These are phyloP conservation scores for Rachycentron canadum DNA, from an alignment of 2,797 vertebrate species.

Conservation along the genomic window DNA sequence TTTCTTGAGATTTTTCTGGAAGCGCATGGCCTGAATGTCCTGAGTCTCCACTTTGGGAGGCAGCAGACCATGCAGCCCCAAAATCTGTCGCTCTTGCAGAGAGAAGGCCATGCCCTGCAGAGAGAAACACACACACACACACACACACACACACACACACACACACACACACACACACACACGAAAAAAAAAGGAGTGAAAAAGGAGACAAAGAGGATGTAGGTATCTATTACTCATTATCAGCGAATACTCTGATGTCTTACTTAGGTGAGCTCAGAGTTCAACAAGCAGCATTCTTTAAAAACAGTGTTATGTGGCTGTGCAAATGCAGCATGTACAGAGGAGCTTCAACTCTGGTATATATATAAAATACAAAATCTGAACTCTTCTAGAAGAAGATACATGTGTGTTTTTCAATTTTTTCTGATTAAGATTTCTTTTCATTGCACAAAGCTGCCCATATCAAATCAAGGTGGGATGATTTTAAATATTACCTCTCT, in stretches of 20 bases:
- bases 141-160: slow-evolving; percentile 15
- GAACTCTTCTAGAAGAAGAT: too few relatives aligned
- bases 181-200: not conserved
- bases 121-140: slow-evolving; percentile 24
- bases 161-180: slow-evolving; percentile 8
- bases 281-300: not conserved
- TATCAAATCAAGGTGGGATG: not conserved
- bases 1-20: slow-evolving; percentile 94
- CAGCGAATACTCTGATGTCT: not conserved
- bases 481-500: not conserved
- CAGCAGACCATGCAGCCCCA: slow-evolving; percentile 94
- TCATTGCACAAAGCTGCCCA: not conserved
- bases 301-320: not conserved
- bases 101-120: slow-evolving; percentile 96
- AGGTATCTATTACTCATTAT: not conserved
- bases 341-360: not conserved
- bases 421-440: not conserved
- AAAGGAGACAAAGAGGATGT: not conserved
- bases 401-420: not conserved
- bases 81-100: slow-evolving; percentile 92
- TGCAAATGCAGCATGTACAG: not conserved
- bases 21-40: slow-evolving; percentile 94
- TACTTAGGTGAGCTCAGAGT: not conserved
- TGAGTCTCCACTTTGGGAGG: slow-evolving; percentile 98
- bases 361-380: too few relatives aligned